Percentiles rank a stretch among this genome's conserved stretches.
Evolutionary conservation across 30 jellyfish, hydroid and myxozoan genomes (phyloP).

Genomic region (Aurelia coerulea): DNA sequence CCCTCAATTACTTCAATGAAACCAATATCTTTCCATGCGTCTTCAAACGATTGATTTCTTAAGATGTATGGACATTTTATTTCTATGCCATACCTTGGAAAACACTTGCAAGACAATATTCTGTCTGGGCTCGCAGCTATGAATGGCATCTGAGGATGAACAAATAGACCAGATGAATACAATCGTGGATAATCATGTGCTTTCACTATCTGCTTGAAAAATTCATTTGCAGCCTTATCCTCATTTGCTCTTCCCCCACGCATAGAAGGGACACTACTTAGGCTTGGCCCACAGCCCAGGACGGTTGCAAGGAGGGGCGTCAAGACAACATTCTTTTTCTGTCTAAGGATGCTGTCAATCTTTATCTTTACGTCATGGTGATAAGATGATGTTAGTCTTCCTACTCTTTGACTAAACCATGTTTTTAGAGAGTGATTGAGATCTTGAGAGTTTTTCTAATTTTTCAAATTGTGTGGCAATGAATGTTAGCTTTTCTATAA

Average conservation of each 20-base stretch:
- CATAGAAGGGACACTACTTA: not conserved
- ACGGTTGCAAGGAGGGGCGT: not conserved
- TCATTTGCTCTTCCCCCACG: not conserved
- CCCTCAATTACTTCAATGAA: not conserved
- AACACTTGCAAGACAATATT: constrained; percentile 1
- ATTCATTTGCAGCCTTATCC: constrained; percentile 5
- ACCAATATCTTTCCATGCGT: not conserved
- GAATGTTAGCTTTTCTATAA: not conserved
- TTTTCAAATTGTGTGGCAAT: not conserved
- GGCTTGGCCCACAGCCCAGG: not conserved
- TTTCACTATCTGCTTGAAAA: not conserved
- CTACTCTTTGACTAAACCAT: not conserved
- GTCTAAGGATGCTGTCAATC: not conserved
- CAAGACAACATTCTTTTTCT: not conserved
- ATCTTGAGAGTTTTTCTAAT: not conserved
- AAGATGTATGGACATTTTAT: not conserved
- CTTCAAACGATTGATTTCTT: not conserved
- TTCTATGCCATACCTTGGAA: not conserved
- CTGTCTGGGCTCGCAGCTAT: constrained; percentile 16
- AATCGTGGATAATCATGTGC: not conserved
- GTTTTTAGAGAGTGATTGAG: not conserved
- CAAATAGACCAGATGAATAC: constrained; percentile 4
- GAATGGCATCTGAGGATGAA: not conserved
- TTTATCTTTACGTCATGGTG: too few relatives aligned
- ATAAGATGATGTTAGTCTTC: too few relatives aligned